Evolutionary conservation across 2,888 invertebrate species (phyloP), one percentile per base, ranked within the genome.

Genomic region (Lamellibrachia columna): DNA sequence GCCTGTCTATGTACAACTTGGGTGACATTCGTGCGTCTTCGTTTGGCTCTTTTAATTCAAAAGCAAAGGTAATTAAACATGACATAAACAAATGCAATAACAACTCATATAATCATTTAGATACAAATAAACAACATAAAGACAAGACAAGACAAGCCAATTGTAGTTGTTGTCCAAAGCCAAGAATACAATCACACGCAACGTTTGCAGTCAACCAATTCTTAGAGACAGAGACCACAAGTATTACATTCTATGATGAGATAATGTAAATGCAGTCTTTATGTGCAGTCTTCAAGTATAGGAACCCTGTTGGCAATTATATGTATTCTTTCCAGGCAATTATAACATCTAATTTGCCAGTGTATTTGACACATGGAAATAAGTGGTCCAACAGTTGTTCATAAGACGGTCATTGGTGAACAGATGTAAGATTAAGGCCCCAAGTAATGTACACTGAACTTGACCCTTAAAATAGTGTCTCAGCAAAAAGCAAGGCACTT

Each of bases 11-110:
- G n/a, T 75, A 75, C 75, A 75, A 75, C 75, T 75, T 55, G 22
- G 75, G 75, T 75, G 75, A 22, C 22, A 75, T 75, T 22, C 75
- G 75, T 75, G 75, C 22, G 75, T 75, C 75, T 75, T 75, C 15
- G 15, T 75, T 75, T 75, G 75, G 75, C 75, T 75, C 75, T 75
- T 75, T 75, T 75, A 75, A 15, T 75, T 15, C 75, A 75, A n/a
- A 75, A 75, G 75, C 75, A 75, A 75, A 75, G 22, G n/a, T 22
- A 22, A 75, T 75, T 75, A 75, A 75, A 75, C 75, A 75, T 75
- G 75, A 75, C 75, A 75, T 75, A 75, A 75, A 75, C 75, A 75
- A 75, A 75, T 22, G 75, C 75, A n/a, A 75, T 75, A 75, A 75
- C 40, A 40, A 0, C 40, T 40, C 40, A 40, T 75, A 75, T 75